These are phyloP conservation scores for Triplophysa dalaica DNA, from an alignment of 2,113 vertebrate species.

Conservation along the genomic window DNA sequence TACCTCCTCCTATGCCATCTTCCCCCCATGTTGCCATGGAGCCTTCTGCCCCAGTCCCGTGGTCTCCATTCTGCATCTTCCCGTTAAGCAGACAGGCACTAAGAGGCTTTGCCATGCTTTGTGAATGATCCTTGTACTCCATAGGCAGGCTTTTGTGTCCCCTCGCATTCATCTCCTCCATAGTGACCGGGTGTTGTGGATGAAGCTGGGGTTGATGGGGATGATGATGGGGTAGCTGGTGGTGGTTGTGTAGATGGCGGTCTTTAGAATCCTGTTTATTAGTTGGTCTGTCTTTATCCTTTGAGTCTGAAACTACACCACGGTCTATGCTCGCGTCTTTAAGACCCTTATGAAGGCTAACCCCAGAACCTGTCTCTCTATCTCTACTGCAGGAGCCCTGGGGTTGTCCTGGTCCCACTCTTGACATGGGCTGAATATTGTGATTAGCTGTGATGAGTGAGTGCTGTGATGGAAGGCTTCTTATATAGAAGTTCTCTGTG, in stretches of 20 bases:
- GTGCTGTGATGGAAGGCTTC: constrained; percentile 90
- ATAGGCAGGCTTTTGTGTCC: constrained; percentile 81
- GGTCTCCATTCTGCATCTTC: constrained; percentile 85
- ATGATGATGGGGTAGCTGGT: constrained; percentile 78
- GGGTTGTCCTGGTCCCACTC: constrained; percentile 80
- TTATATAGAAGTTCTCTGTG: constrained; percentile 96
- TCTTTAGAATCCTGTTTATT: constrained; percentile 82
- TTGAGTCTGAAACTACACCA: constrained; percentile 76
- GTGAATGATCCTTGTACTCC: constrained; percentile 81
- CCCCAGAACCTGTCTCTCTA: constrained; percentile 76
- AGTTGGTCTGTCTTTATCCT: constrained; percentile 83
- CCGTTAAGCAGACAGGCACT: constrained; percentile 87
- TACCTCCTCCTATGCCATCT: constrained; percentile 70
- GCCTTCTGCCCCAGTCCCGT: constrained; percentile 67
- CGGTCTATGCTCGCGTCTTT: constrained; percentile 80
- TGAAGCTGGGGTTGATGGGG: constrained; percentile 72
- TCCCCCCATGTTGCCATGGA: constrained; percentile 83
- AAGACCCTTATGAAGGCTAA: constrained; percentile 77
- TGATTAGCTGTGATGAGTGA: constrained; percentile 88
- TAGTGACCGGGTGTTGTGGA: constrained; percentile 59
- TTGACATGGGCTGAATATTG: constrained; percentile 84
- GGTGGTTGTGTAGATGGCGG: constrained; percentile 80
- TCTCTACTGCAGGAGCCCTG: constrained; percentile 87
- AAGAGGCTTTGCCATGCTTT: constrained; percentile 80
- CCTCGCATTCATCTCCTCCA: constrained; percentile 77